Conservation (phyloP, 2,888 invertebrate genomes). For the Dryobotodes eremita region DNA sequence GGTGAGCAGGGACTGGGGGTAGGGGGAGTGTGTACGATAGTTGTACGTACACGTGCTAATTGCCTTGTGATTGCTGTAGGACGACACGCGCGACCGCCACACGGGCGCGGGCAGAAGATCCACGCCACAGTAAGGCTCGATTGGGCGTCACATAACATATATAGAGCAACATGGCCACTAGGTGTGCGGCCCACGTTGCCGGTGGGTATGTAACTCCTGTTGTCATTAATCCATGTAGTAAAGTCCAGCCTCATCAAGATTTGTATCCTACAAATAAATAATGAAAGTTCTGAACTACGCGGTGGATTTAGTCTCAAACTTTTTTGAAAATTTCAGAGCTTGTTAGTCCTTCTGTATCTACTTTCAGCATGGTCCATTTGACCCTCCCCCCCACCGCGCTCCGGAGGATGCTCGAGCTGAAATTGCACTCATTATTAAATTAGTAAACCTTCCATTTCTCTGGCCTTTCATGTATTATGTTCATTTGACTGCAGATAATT, state of each 20-base stretch:
- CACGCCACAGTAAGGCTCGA: neutral
- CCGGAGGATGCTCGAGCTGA: conserved; percentile 11
- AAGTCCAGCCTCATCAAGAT: neutral
- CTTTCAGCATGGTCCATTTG: neutral
- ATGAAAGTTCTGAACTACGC: neutral
- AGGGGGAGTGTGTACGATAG: conserved; percentile 31
- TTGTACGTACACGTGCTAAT: conserved; percentile 64
- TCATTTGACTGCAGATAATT: conserved; percentile 28
- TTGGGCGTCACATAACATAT: neutral
- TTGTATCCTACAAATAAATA: neutral
- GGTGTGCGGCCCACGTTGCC: neutral
- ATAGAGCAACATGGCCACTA: neutral
- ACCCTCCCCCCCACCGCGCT: neutral
- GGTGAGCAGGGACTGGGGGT: neutral
- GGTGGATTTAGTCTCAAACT: neutral
- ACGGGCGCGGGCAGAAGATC: neutral
- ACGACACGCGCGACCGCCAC: conserved; percentile 16
- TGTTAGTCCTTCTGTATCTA: conserved; percentile 25
- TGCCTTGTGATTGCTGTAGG: conserved; percentile 64
- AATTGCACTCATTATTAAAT: conserved; percentile 65
- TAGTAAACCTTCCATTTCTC: conserved; percentile 59
- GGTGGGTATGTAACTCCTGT: neutral
- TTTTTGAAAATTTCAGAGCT: neutral
- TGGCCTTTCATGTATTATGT: conserved; percentile 48
- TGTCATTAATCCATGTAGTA: neutral